Evolutionary conservation across 2,113 vertebrate genomes (phyloP).

Genomic region (Neopipo cinnamomea): DNA sequence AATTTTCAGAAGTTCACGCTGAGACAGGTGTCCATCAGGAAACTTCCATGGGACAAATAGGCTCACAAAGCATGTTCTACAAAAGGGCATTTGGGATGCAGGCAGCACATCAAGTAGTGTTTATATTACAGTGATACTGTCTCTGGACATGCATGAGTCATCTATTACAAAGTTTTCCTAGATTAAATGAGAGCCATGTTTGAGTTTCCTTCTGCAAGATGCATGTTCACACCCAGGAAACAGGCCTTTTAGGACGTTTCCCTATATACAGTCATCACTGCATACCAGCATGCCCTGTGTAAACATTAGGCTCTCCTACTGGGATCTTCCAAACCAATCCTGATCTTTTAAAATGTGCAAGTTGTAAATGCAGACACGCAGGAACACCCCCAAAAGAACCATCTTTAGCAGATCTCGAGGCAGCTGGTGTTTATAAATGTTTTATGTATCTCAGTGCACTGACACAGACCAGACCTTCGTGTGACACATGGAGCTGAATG

Average conservation of each 20-base stretch:
- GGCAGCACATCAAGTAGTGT: not conserved
- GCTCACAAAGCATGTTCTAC: not conserved
- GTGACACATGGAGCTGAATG: not conserved
- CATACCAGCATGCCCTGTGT: not conserved
- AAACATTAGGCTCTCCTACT: not conserved
- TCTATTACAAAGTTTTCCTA: not conserved
- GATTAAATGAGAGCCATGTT: not conserved
- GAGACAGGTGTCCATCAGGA: not conserved
- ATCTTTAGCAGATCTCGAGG: not conserved
- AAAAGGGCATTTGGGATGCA: not conserved
- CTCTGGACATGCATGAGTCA: not conserved
- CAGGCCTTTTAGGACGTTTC: not conserved
- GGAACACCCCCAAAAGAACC: not conserved
- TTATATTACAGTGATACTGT: not conserved
- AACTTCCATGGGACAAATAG: not conserved
- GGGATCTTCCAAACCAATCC: not conserved
- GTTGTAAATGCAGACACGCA: not conserved
- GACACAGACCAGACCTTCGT: not conserved
- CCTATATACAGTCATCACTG: fast-evolving
- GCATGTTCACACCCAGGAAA: not conserved
- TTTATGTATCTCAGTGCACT: not conserved
- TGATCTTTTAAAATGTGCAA: not conserved
- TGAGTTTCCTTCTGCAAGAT: not conserved
- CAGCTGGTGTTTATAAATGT: conserved; percentile 19
- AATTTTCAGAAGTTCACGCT: not conserved